A percentile compares a stretch with the other conserved stretches of the same genome.
Conservation (phyloP, 1,140 invertebrate genomes). For the Drosophila erecta region DNA sequence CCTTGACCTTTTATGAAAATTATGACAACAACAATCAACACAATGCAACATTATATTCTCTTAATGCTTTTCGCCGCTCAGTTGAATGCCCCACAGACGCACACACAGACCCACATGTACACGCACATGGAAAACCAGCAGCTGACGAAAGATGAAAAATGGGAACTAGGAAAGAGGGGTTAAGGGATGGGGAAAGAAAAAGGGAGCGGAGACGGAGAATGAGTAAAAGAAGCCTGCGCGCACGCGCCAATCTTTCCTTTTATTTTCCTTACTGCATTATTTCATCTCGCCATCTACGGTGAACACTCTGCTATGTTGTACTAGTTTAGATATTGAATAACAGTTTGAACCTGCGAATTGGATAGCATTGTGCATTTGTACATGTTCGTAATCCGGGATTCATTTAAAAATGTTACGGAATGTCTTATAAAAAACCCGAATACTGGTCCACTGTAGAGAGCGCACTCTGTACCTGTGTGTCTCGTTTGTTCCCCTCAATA, state of each 20-base stretch:
- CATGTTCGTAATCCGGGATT: neutral
- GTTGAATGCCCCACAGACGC: constrained; percentile 43
- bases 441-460: neutral
- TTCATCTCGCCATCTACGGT: constrained; percentile 2
- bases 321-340: neutral
- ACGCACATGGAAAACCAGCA: constrained; percentile 23
- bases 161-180: neutral
- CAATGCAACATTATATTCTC: constrained; percentile 53
- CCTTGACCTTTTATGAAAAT: constrained; percentile 77
- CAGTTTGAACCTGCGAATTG: too few relatives aligned
- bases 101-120: neutral
- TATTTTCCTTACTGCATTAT: constrained; percentile 5
- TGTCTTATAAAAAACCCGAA: neutral
- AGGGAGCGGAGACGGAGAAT: neutral
- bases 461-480: neutral
- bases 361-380: too few relatives aligned
- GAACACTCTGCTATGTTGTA: neutral
- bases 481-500: constrained; percentile 6
- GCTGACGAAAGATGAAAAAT: constrained; percentile 43
- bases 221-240: constrained; percentile 43
- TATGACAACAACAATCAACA: constrained; percentile 59
- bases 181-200: neutral
- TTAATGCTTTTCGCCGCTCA: constrained; percentile 35
- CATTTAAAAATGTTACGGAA: neutral
- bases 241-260: constrained; percentile 59